These are phyloP conservation scores for Charina bottae DNA, from an alignment of 2,113 vertebrate species.

Conservation along the genomic window DNA sequence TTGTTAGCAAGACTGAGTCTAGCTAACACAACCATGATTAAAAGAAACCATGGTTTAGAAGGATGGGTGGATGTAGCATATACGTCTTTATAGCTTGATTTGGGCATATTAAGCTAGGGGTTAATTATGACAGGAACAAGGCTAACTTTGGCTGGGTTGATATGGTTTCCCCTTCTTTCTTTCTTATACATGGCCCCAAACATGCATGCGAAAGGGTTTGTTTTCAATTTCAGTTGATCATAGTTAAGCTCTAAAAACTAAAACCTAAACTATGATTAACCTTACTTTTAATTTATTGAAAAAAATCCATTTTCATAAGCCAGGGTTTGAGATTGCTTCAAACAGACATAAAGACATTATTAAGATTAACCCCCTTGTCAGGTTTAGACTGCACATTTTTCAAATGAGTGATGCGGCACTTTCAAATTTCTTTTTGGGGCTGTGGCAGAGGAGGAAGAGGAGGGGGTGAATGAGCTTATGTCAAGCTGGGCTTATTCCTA, in stretches of 20 bases:
- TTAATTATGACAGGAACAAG: not conserved
- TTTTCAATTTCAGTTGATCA: not conserved
- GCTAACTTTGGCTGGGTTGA: not conserved
- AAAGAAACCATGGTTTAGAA: not conserved
- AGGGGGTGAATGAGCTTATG: not conserved
- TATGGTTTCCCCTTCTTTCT: not conserved
- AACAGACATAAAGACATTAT: not conserved
- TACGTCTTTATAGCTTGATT: not conserved
- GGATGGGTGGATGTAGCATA: not conserved
- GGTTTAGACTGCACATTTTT: not conserved
- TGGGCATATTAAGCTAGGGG: not conserved
- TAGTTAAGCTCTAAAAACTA: not conserved
- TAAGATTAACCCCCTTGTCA: not conserved
- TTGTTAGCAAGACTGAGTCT: not conserved
- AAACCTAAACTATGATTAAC: not conserved
- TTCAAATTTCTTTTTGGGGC: not conserved
- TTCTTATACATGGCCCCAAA: not conserved
- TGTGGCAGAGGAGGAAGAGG: not conserved
- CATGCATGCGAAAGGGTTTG: not conserved
- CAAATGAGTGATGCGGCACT: not conserved
- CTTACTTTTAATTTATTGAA: not conserved
- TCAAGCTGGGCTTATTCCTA: not conserved
- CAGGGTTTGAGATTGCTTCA: not conserved
- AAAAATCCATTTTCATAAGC: not conserved
- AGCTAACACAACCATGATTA: not conserved